Base-by-base conservation (phyloP, 1,140 invertebrate genomes). In the Wiebesia pumilae region DNA sequence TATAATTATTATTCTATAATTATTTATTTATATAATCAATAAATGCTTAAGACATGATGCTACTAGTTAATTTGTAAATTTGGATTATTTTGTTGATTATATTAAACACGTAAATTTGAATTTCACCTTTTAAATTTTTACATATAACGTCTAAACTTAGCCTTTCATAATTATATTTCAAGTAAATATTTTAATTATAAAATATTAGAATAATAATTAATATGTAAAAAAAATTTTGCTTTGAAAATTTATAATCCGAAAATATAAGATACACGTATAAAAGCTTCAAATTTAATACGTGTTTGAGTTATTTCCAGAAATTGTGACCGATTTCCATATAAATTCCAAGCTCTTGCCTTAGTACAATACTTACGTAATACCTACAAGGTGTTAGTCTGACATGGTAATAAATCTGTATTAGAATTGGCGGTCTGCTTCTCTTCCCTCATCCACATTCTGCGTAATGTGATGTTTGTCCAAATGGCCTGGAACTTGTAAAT, bases 321-420 rank as follows among this genome's bases (percentile, higher is more conserved):
- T 92, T 91, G 91, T 91, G 89, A 88, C 89, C 90, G 90, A 92
- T 93, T 92, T 83, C 89, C 90, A 88, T 89, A 90, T 87, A 88
- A 92, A 92, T 92, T 91, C 89, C 89, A 84, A 27, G 77, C 73
- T 54, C 54, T 89, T 88, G 7, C 19, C 6, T 16, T 1, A 16
- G 2, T 19, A 16, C 1, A 54, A 19, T 54, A 54, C 10, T 16
- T 10, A 16, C 19, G 19, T 7, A 54, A 88, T 91, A 92, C 91
- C 90, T 91, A 89, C 90, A 92, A 90, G 51, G 24, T 89, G 89
- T 2, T 27, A 89, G 90, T 91, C 90, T 91, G 89, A 91, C 83
- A 87, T 83, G 73, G 89, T 90, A 89, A 93, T 93, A 93, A 93
- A 93, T 93, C 90, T 91, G 91, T 90, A 92, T 92, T 92, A 93